Evolutionary conservation across 2,113 vertebrate genomes (phyloP).

Genomic region (Bubo scandiacus): DNA sequence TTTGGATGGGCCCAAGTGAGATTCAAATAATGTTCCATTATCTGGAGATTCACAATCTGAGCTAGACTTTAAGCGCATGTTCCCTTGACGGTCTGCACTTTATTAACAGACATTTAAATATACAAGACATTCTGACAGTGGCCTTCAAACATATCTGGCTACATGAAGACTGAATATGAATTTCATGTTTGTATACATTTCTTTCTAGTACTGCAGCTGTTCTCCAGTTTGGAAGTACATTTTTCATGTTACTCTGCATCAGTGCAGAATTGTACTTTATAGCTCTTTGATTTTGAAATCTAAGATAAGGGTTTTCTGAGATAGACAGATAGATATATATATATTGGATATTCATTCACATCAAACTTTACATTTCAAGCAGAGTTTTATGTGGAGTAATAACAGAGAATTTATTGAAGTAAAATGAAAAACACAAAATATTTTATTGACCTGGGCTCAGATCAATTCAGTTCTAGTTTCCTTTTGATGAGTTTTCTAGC

Average conservation of each 20-base stretch:
- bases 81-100: not conserved
- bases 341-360: not conserved
- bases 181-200: not conserved
- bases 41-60: not conserved
- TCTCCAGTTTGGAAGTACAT: not conserved
- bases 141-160: not conserved
- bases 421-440: not conserved
- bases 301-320: not conserved
- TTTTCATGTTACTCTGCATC: not conserved
- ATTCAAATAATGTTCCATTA: not conserved
- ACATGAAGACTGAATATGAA: not conserved
- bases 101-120: not conserved
- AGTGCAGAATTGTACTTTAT: not conserved
- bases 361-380: not conserved
- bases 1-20: not conserved
- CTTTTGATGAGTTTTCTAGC: not conserved
- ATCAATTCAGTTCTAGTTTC: not conserved
- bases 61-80: not conserved
- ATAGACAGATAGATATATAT: not conserved
- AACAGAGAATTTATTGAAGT: not conserved
- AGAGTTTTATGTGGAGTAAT: not conserved
- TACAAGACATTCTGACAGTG: not conserved
- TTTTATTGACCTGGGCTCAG: not conserved
- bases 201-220: not conserved
- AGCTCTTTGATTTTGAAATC: not conserved